Evolutionary conservation across 1,140 invertebrate genomes (phyloP).

Genomic region (Megalopta genalis): DNA sequence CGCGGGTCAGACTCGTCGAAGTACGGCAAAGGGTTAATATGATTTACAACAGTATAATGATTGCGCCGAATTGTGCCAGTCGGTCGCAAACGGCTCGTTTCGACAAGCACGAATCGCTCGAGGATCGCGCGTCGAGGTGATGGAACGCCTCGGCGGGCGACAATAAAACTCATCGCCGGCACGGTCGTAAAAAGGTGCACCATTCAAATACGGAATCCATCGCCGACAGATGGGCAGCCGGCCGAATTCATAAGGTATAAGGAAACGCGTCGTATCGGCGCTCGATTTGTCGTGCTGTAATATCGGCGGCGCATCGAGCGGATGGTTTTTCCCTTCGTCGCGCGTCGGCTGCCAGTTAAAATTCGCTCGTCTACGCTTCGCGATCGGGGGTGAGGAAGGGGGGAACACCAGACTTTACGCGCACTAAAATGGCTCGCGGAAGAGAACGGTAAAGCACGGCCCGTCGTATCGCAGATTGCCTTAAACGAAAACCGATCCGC

Average conservation of each 20-base stretch:
- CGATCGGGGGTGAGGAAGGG: too few species aligned
- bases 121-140: too few species aligned
- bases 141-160: too few species aligned
- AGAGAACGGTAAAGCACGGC: not conserved
- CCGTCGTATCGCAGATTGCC: conserved; percentile 10
- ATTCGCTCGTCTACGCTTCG: not conserved
- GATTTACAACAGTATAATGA: too few species aligned
- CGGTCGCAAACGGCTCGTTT: too few species aligned
- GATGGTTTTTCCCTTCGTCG: not conserved
- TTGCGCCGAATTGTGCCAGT: too few species aligned
- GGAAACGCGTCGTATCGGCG: not conserved
- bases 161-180: not conserved
- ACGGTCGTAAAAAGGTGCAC: too few species aligned
- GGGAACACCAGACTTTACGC: not conserved
- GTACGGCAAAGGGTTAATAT: too few species aligned
- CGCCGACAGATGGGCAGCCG: too few species aligned
- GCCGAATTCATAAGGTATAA: not conserved
- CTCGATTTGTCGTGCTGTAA: not conserved
- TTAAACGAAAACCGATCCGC: conserved; percentile 7
- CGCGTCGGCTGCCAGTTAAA: not conserved
- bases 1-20: too few species aligned
- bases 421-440: not conserved
- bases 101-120: too few species aligned
- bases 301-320: not conserved
- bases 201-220: too few species aligned